Evolutionary conservation across 2,797 vertebrate genomes (phyloP), one percentile per base, ranked within the genome.

Genomic region (Sandelia bainsii): DNA sequence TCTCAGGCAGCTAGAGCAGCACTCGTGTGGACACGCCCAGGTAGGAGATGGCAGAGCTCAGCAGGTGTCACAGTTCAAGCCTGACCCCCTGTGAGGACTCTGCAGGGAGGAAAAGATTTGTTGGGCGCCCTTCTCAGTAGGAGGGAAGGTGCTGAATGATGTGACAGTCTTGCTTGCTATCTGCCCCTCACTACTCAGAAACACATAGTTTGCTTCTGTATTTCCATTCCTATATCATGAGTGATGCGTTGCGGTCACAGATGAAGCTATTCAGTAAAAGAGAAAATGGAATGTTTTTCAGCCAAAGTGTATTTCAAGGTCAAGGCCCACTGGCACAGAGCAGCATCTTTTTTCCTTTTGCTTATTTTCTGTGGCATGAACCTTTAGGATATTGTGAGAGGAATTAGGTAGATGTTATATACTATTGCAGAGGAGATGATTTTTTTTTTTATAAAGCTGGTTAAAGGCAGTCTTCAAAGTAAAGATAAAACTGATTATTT

Each of bases 381-480:
- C 69, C 79, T 73, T 89, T 86, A 70, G 69, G 60, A 66, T 73
- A 62, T 58, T 75, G 40, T 78, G 37, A 71, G 52, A 73, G 69
- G 79, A 82, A 69, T 61, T 44, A 79, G 72, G 71, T 48, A 74
- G 69, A 80, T 76, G 83, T 81, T 83, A 72, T 84, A 83, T 66
- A 72, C 69, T 79, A 79, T 72, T 73, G 74, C 39, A 61, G 42
- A 77, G 50, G 16, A 79, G 44, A 71, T 62, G 49, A 78, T 77
- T 65, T 49, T 56, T 34, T 34, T 34, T 34, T 56, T 50, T 50
- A 62, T 74, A 39, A n/a, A 48, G 42, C 63, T 46, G 56, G 48
- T 63, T 80, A 53, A 70, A 65, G 57, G 10, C 71, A 59, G 52
- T 62, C 70, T 78, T 89, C 69, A 79, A 70, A 71, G 52, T 32